Percentiles rank a stretch among this genome's conserved stretches.
Conservation (phyloP, 2,113 vertebrate species). For the Pithys albifrons region DNA sequence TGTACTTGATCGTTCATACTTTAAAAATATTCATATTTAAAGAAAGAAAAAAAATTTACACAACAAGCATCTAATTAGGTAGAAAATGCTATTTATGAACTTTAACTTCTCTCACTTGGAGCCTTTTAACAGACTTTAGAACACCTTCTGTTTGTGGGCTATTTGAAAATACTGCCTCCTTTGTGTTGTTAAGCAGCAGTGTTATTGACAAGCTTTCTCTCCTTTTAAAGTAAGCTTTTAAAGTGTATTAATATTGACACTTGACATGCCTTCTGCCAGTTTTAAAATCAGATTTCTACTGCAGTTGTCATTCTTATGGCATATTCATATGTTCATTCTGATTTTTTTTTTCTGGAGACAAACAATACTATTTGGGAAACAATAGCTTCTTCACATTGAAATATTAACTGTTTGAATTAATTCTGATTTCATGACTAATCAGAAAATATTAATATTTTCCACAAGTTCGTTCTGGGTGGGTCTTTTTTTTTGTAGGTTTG, state of each 20-base stretch:
- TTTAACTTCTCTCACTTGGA: neutral
- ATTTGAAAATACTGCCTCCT: neutral
- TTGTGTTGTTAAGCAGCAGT: neutral
- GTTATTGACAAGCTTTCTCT: neutral
- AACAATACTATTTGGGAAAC: neutral
- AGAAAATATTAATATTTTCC: neutral
- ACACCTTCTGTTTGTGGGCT: neutral
- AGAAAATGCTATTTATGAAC: neutral
- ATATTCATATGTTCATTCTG: neutral
- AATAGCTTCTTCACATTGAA: neutral
- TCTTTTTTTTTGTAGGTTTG: no score
- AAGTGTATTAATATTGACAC: neutral
- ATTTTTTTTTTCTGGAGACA: neutral
- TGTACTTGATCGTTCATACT: neutral
- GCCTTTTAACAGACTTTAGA: neutral
- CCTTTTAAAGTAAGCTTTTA: neutral
- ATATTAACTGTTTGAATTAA: neutral
- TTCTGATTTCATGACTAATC: neutral
- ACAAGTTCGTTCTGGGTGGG: neutral
- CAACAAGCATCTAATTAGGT: neutral
- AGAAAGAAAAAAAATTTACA: neutral
- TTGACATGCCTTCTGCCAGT: neutral
- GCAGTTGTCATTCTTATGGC: neutral
- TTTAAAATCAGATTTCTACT: neutral
- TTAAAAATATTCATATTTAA: neutral